Percentiles rank a stretch among this genome's conserved stretches.
These are phyloP conservation scores for Delphinapterus leucas DNA, from an alignment of 2,113 vertebrate species.

Conservation along the genomic window DNA sequence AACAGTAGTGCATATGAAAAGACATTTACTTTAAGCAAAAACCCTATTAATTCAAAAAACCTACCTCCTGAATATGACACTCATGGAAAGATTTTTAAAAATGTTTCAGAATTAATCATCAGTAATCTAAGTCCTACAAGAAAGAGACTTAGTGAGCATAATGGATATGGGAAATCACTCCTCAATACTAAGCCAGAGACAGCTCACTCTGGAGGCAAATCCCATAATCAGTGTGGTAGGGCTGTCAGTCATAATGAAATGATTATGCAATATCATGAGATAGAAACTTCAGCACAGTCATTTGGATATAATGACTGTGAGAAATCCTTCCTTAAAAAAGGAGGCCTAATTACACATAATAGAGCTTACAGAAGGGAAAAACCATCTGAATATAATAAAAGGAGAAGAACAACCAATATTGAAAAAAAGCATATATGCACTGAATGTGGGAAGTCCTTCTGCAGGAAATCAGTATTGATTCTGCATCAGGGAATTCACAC, in stretches of 20 bases:
- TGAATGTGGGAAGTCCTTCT: conserved; percentile 74
- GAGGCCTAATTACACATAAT: conserved; percentile 38
- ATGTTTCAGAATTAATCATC: conserved; percentile 62
- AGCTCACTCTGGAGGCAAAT: conserved; percentile 11
- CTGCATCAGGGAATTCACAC: conserved; percentile 66
- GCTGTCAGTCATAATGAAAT: conserved; percentile 37
- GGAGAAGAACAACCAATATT: conserved; percentile 30
- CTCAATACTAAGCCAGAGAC: conserved; percentile 28
- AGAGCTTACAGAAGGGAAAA: conserved; percentile 49
- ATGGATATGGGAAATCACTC: conserved; percentile 36
- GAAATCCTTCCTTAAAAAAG: conserved; percentile 53
- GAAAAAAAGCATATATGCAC: conserved; percentile 71
- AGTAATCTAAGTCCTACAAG: conserved; percentile 49
- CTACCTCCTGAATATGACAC: conserved; percentile 39
- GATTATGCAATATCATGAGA: conserved; percentile 46
- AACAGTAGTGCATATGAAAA: conserved; percentile 23
- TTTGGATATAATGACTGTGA: conserved; percentile 39
- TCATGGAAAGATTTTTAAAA: conserved; percentile 54
- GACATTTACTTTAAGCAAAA: conserved; percentile 41
- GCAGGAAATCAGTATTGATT: conserved; percentile 74
- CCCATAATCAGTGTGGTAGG: not conserved
- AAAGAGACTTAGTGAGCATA: conserved; percentile 52
- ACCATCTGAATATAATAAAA: conserved; percentile 42
- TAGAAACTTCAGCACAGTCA: conserved; percentile 50
- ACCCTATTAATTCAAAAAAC: conserved; percentile 8